Base-by-base conservation (phyloP, 2,888 invertebrate species). In the Drosophila mimetica region DNA sequence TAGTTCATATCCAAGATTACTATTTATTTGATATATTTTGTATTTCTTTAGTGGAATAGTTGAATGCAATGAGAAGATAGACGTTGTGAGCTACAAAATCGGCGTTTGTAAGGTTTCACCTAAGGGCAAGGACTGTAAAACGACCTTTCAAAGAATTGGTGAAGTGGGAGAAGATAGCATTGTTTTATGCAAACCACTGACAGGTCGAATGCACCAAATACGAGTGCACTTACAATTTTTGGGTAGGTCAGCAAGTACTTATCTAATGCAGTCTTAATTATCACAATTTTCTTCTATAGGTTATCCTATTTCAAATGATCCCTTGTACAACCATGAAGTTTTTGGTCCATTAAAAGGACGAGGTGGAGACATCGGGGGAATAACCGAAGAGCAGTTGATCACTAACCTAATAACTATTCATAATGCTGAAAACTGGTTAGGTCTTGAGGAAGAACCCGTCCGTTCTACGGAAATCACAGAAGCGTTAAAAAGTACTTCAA, bases 131-230 rank as follows among this genome's bases (percentile, higher is more conserved):
- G 96, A 96, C 87, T 97, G 97, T 90, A 94, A 95, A 11, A 98
- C 98, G 0, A 94, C 95, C 71, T 99, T 99, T 93, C 95, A 96
- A 91, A 94, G 96, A 87, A 92, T 99, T 55, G 96, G 96, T 39
- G 97, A 93, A 92, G 97, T 98, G 92, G 95, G 95, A 1, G 95
- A 95, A 88, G 96, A 97, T 1, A 98, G 98, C 88, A 96, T 98
- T 28, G 98, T 99, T 11, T 93, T 96, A 32, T 98, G 98, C 92
- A 95, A 95, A 89, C 99, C 99, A 0, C 95, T 96, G 89, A 99
- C 99, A 1, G 99, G 99, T 1, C 93, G 99, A 74, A 99, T 99
- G 95, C 99, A 99, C 91, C 99, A 99, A 93, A 99, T 99, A 78
- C 94, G 99, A 77, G 98, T 99, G 30, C 99, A 99, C 92, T 94